Evolutionary conservation across 2,113 vertebrate species (phyloP).

Genomic region (Semicossyphus pulcher): DNA sequence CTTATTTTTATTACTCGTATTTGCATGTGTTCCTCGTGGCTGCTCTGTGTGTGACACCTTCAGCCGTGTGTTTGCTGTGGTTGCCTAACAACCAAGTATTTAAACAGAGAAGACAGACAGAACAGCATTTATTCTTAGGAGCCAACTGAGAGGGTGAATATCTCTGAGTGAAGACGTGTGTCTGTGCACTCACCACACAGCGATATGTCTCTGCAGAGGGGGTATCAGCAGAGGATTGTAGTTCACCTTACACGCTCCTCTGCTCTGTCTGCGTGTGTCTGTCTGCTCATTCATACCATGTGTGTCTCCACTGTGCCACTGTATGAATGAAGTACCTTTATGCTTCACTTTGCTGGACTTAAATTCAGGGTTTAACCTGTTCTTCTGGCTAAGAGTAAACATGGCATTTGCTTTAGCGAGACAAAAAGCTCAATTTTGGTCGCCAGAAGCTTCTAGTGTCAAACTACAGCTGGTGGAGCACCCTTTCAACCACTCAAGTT

Average conservation of each 20-base stretch:
- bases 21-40: conserved; percentile 14
- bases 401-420: too few relatives aligned
- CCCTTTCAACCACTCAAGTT: too few relatives aligned
- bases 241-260: conserved; percentile 36
- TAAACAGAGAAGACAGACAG: conserved; percentile 59
- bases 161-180: conserved; percentile 23
- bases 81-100: conserved; percentile 69
- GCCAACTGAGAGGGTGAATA: conserved; percentile 45
- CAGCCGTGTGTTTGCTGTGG: conserved; percentile 57
- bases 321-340: background rate
- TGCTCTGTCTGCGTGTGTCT: conserved; percentile 19
- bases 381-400: too few relatives aligned
- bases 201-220: conserved; percentile 2
- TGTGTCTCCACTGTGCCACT: conserved; percentile 2
- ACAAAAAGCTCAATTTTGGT: too few relatives aligned
- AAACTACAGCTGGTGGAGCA: too few relatives aligned
- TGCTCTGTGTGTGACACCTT: conserved; percentile 65
- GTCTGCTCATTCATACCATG: conserved; percentile 22
- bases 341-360: too few relatives aligned
- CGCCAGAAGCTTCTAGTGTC: too few relatives aligned
- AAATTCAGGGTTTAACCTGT: too few relatives aligned
- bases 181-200: background rate
- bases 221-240: conserved; percentile 25
- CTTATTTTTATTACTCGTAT: conserved; percentile 49
- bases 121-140: conserved; percentile 69